Conservation (phyloP, 2,797 vertebrate species). For the Urocyon cinereoargenteus region DNA sequence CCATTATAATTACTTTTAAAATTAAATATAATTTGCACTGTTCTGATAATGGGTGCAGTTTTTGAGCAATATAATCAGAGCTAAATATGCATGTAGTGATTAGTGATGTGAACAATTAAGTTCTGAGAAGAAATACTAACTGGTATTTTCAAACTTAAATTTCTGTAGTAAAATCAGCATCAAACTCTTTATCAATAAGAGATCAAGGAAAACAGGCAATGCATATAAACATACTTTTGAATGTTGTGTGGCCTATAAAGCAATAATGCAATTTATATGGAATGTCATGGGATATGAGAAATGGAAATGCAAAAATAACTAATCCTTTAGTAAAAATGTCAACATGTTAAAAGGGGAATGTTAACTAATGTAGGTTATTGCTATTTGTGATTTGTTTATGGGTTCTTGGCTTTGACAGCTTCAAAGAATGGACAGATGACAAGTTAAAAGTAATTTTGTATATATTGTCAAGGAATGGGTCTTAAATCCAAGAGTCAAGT, state of each 20-base stretch:
- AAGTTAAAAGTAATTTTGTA: conserved; percentile 79
- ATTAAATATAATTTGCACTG: conserved; percentile 93
- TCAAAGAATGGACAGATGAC: conserved; percentile 80
- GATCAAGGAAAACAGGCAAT: conserved; percentile 87
- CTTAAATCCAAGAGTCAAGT: conserved; percentile 71
- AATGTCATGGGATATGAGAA: conserved; percentile 86
- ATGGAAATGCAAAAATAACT: conserved; percentile 79
- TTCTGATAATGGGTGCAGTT: conserved; percentile 92
- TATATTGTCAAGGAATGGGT: conserved; percentile 80
- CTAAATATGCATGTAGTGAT: conserved; percentile 90
- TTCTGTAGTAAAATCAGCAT: conserved; percentile 85
- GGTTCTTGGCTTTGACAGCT: conserved; percentile 86
- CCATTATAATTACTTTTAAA: conserved; percentile 92
- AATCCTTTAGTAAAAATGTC: conserved; percentile 85
- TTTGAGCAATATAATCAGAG: conserved; percentile 89
- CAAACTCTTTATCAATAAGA: conserved; percentile 77
- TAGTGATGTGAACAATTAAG: conserved; percentile 85
- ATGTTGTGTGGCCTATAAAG: conserved; percentile 88
- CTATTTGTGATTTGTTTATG: conserved; percentile 84
- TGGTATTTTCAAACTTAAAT: conserved; percentile 86
- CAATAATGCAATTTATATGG: conserved; percentile 85
- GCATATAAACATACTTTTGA: conserved; percentile 85
- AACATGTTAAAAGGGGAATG: conserved; percentile 84
- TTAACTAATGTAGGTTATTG: conserved; percentile 83
- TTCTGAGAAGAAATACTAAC: conserved; percentile 85